Base-by-base conservation (phyloP, 2,113 vertebrate species). In the Paradoxurus hermaphroditus region DNA sequence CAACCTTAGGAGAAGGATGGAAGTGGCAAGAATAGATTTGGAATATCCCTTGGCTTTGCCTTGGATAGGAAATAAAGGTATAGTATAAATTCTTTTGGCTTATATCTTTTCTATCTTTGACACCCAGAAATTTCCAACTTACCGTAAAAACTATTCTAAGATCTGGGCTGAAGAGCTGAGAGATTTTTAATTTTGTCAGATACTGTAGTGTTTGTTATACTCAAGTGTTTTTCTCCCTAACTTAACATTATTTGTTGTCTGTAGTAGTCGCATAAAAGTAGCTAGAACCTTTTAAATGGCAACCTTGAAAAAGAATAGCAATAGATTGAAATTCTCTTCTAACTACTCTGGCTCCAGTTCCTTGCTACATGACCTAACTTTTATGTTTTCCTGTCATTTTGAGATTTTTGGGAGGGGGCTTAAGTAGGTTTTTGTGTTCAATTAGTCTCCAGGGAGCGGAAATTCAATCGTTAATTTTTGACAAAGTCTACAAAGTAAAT, bases 251-350 rank as follows among this genome's bases (percentile, higher is more conserved):
- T 75, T 41, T 93, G 2, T 86, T 90, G 49, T 53, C 53, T 93
- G 31, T 0, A 25, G 1, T 86, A 23, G 21, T 79, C 51, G 34
- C 89, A 67, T 49, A 97, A 29, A 39, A 94, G 39, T 56, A 91
- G 4, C 11, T 59, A 46, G 39, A 73, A 53, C 14, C 34, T 93
- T 87, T 87, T 21, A 94, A 46, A 34, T 67, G 68, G 36, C 5
- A 81, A 0, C 1, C 4, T 93, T 73, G 18, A 92, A 83, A 56
- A 91, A 68, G 16, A 91, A 36, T 75, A 90, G 65, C 5, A 96
- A 68, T 51, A 89, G 36, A 75, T 85, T 31, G 68, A 79, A 96
- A 90, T 94, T 79, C 25, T 78, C 78, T 79, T 86, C 56, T 78
- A 51, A 96, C 10, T 86, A 16, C 67, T 94, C 18, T 82, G 29